Percentiles rank a stretch among this genome's conserved stretches.
Conservation (phyloP, 1,140 invertebrate species). For the Ceratosolen fusciceps region DNA sequence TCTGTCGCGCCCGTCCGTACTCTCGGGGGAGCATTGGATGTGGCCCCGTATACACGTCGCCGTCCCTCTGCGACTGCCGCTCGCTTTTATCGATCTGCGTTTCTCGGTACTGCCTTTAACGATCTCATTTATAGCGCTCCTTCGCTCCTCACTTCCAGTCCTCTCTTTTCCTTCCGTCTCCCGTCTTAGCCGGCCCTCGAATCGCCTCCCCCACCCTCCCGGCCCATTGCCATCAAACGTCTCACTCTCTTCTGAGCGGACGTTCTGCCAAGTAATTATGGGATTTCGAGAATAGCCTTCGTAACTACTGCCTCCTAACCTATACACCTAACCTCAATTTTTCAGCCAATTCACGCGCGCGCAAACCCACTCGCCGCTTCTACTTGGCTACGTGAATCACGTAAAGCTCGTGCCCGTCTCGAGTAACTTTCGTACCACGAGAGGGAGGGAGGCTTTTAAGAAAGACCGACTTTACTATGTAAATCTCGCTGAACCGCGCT, state of each 20-base stretch:
- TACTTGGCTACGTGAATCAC: not conserved
- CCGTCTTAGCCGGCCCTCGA: not conserved
- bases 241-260: not conserved
- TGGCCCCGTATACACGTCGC: slow-evolving; percentile 7
- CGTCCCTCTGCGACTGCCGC: not conserved
- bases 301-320: not conserved
- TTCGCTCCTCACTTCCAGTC: not conserved
- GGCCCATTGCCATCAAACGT: too few relatives aligned
- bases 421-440: too few relatives aligned
- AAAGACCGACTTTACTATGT: too few relatives aligned
- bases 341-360: slow-evolving; percentile 1
- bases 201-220: too few relatives aligned
- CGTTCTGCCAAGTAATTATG: slow-evolving; percentile 33
- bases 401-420: not conserved
- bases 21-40: not conserved
- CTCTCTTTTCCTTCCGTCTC: not conserved
- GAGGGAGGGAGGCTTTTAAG: too few relatives aligned
- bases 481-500: too few relatives aligned
- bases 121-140: slow-evolving; percentile 39
- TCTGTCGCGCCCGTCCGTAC: not conserved
- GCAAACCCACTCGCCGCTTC: too few relatives aligned
- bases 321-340: slow-evolving; percentile 50
- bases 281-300: slow-evolving; percentile 37
- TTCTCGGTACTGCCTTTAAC: slow-evolving; percentile 37
- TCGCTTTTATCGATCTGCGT: slow-evolving; percentile 44